phyloP scores from a whole-genome alignment of 2,888 invertebrate genomes.

The Eurois occulta region DNA sequence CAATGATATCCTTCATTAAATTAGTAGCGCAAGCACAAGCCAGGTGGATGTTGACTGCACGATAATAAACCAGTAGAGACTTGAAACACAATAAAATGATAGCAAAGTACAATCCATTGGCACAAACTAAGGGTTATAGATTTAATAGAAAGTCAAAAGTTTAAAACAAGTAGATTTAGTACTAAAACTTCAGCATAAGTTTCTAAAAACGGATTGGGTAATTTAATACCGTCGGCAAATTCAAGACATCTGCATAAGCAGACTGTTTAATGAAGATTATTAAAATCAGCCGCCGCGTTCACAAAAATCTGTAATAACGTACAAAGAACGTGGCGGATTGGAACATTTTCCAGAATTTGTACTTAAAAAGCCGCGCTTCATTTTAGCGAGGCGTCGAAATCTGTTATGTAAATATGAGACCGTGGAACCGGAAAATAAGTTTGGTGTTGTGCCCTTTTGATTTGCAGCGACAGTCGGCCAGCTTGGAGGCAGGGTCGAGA shows the following conservation, averaged over 20 bases:
- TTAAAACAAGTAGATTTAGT: slow-evolving; percentile 17
- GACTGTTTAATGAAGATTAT: slow-evolving; percentile 38
- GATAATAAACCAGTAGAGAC: slow-evolving; percentile 2
- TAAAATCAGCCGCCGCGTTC: slow-evolving; percentile 42
- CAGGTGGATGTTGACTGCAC: slow-evolving; percentile 23
- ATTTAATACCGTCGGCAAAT: slow-evolving; percentile 25
- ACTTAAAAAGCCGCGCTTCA: slow-evolving; percentile 68
- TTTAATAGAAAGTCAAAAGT: slow-evolving; percentile 4
- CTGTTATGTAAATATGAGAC: slow-evolving; percentile 81
- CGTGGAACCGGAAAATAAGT: slow-evolving; percentile 81
- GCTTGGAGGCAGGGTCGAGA: slow-evolving; percentile 56
- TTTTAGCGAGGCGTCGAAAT: slow-evolving; percentile 70
- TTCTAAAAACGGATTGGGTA: slow-evolving; percentile 21
- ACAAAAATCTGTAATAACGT: slow-evolving; percentile 52
- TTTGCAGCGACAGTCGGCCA: slow-evolving; percentile 70
- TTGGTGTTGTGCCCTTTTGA: slow-evolving; percentile 76
- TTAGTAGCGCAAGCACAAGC: slow-evolving; percentile 45
- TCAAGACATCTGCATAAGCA: slow-evolving; percentile 34
- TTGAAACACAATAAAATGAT: slow-evolving; percentile 1
- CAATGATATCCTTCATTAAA: slow-evolving; percentile 65
- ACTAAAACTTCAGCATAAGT: slow-evolving; percentile 20
- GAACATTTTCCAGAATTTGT: slow-evolving; percentile 64
- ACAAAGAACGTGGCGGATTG: slow-evolving; percentile 38
- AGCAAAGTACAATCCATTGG: neutral
- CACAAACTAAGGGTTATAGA: neutral